phyloP scores from a whole-genome alignment of 1,140 invertebrate species.

The Camponotus vicinus region DNA sequence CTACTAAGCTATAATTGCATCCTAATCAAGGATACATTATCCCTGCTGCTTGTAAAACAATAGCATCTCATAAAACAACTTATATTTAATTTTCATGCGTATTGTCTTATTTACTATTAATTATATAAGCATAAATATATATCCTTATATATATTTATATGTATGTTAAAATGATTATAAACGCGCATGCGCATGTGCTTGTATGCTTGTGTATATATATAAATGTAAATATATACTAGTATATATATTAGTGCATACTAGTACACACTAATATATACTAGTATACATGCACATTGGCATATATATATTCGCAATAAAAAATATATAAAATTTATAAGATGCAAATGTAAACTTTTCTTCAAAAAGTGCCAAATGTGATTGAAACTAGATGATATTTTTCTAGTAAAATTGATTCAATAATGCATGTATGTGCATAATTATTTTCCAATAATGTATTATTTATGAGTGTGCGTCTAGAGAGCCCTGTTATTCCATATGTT shows the following conservation, averaged over 20 bases:
- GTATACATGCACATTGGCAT: slow-evolving; percentile 45
- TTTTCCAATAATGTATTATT: slow-evolving; percentile 29
- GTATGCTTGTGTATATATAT: slow-evolving; percentile 64
- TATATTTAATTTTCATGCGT: slow-evolving; percentile 59
- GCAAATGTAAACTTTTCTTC: slow-evolving; percentile 55
- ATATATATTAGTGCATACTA: slow-evolving; percentile 21
- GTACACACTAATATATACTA: slow-evolving; percentile 24
- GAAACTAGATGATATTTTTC: slow-evolving; percentile 2
- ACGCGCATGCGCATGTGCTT: slow-evolving; percentile 45
- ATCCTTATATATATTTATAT: slow-evolving; percentile 41
- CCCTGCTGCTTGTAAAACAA: slow-evolving; percentile 38
- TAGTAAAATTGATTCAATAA: slow-evolving; percentile 54
- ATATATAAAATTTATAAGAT: slow-evolving; percentile 83
- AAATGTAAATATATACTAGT: neutral
- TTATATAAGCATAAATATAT: slow-evolving; percentile 71
- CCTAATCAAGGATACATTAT: slow-evolving; percentile 33
- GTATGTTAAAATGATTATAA: slow-evolving; percentile 3
- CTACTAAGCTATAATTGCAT: slow-evolving; percentile 36
- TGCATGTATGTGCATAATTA: neutral
- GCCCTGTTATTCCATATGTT: neutral
- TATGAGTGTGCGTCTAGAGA: slow-evolving; percentile 20
- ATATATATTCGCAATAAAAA: slow-evolving; percentile 74
- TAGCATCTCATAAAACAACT: slow-evolving; percentile 47
- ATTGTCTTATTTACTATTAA: slow-evolving; percentile 74
- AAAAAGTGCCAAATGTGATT: slow-evolving; percentile 29